phyloP scores from a whole-genome alignment of 2,797 vertebrate genomes.

The Arremon aurantiirostris region DNA sequence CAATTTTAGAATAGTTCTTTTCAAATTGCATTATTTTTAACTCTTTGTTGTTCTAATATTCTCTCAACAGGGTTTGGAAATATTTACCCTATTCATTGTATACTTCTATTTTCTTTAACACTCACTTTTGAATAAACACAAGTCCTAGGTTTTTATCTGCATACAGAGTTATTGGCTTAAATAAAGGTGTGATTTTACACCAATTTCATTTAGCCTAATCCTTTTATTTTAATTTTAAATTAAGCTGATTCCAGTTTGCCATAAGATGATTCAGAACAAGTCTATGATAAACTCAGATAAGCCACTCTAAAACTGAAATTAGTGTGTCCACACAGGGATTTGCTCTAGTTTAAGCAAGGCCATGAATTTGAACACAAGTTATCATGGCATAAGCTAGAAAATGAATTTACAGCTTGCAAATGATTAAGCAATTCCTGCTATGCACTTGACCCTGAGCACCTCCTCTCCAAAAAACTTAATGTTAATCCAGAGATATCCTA shows the following conservation, averaged over 20 bases:
- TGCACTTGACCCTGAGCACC: background rate
- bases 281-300: conserved; percentile 55
- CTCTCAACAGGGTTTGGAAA: background rate
- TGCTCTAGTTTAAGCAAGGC: background rate
- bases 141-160: background rate
- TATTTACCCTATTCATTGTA: background rate
- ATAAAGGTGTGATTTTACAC: conserved; percentile 55
- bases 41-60: conserved; percentile 15
- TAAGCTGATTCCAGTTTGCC: background rate
- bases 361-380: background rate
- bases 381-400: background rate
- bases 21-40: conserved; percentile 51
- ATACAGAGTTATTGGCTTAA: background rate
- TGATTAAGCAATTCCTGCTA: background rate
- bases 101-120: background rate
- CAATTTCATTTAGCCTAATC: conserved; percentile 41
- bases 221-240: conserved; percentile 52
- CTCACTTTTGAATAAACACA: background rate
- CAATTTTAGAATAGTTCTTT: conserved; percentile 53
- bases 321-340: background rate
- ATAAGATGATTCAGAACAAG: conserved; percentile 46
- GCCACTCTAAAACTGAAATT: conserved; percentile 45
- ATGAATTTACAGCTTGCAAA: conserved; percentile 3
- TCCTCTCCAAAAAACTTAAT: background rate
- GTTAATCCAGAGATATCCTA: background rate